These are phyloP conservation scores for Helostoma temminkii DNA, from an alignment of 2,797 vertebrate species.

Conservation along the genomic window DNA sequence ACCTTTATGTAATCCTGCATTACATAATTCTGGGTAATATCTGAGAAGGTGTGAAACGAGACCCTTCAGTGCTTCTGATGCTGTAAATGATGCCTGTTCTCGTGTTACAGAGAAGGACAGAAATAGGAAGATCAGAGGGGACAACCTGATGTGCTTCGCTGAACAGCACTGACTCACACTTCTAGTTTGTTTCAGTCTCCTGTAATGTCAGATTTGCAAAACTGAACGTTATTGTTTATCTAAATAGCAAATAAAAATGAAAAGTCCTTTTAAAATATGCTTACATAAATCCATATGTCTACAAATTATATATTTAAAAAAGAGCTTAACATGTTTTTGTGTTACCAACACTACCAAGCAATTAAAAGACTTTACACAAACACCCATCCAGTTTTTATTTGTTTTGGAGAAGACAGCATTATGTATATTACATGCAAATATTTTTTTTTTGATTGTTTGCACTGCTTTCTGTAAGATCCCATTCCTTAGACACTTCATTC, in stretches of 20 bases:
- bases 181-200: background rate
- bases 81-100: conserved; percentile 20
- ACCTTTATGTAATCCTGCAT: too few relatives aligned
- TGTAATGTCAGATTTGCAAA: background rate
- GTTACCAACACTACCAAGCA: too few relatives aligned
- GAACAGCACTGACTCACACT: conserved; percentile 16
- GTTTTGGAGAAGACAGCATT: background rate
- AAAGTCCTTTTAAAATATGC: background rate
- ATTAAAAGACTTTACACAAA: background rate
- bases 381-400: too few relatives aligned
- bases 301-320: too few relatives aligned
- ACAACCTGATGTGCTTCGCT: background rate
- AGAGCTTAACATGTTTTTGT: too few relatives aligned
- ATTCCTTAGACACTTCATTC: conserved; percentile 24
- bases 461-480: background rate
- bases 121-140: conserved; percentile 13
- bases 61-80: conserved; percentile 25
- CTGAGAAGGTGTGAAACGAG: conserved; percentile 20
- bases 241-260: background rate
- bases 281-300: background rate
- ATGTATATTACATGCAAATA: conserved; percentile 19
- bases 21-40: background rate
- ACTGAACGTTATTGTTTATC: background rate
- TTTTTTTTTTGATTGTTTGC: background rate
- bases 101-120: conserved; percentile 32